Base-by-base conservation (phyloP, 2,888 invertebrate species). In the Apocheima hispidaria region DNA sequence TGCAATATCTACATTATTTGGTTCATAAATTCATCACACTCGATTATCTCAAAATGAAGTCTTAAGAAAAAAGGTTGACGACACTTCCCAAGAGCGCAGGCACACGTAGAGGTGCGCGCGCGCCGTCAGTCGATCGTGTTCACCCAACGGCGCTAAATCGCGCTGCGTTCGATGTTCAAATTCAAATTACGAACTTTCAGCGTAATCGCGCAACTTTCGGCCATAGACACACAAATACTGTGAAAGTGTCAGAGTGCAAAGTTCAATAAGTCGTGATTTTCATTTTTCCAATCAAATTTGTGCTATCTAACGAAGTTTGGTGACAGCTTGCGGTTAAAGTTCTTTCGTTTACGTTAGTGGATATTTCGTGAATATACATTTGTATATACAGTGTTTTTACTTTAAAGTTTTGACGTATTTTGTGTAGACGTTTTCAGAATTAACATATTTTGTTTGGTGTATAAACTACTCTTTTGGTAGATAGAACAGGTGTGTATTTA, bases 71-170 rank as follows among this genome's bases (percentile, higher is more conserved):
- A 90, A 83, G 73, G 89, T 90, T 90, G 72, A 0, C 60, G 4
- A 68, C 68, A 55, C 74, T 87, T 83, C 82, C 38, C 62, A 63
- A 77, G 71, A 77, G 77, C 79, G 73, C 78, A 76, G 81, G 79
- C 76, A 79, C 77, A 80, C 65, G 80, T 75, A 62, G 79, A 82
- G 81, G 66, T 87, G 90, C 91, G 91, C 89, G 78, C 81, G 89
- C 87, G 89, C 79, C 78, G 74, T 80, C 90, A 91, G 91, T 91
- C 87, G 83, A 79, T 85, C 87, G 89, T 84, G 88, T 77, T 79
- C 85, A 77, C 77, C 79, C 83, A 81, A 76, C 83, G 79, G 87
- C 75, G 86, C 78, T 75, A 76, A 81, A 73, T 70, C 76, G 78
- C 78, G 82, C 81, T 70, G 72, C 83, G 80, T 76, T 71, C 71